phyloP scores from a whole-genome alignment of 2,888 invertebrate species.

The Conistra vaccinii region DNA sequence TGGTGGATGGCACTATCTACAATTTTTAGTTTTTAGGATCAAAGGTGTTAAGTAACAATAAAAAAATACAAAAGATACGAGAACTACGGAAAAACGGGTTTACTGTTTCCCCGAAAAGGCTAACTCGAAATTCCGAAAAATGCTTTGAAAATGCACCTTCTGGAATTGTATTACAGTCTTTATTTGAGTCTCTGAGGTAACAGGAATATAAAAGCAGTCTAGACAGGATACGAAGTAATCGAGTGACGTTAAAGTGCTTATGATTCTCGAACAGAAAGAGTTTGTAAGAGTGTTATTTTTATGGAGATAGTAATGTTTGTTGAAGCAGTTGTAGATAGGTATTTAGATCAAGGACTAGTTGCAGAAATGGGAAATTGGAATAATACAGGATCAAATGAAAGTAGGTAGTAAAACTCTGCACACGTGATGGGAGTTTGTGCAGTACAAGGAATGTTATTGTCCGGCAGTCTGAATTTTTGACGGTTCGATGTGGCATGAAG shows the following conservation, averaged over 20 bases:
- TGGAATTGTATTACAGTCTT: conserved; percentile 14
- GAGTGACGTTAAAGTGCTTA: conserved; percentile 11
- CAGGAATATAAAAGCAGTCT: conserved; percentile 54
- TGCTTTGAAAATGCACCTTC: conserved; percentile 15
- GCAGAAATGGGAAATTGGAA: no score
- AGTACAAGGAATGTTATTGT: no score
- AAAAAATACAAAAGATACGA: not conserved
- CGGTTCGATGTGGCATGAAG: no score
- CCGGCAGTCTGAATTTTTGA: no score
- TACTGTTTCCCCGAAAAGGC: not conserved
- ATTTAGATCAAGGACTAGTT: no score
- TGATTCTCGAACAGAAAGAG: conserved; percentile 18
- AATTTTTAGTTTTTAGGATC: not conserved
- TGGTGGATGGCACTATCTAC: not conserved
- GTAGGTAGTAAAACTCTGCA: no score
- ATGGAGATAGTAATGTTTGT: conserved; percentile 3
- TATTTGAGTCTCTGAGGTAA: conserved; percentile 19
- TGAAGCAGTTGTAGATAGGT: not conserved
- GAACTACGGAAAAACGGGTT: not conserved
- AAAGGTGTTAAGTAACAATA: not conserved
- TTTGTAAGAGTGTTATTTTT: not conserved
- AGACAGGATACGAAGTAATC: conserved; percentile 55
- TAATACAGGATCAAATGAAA: no score
- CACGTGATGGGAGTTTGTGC: no score
- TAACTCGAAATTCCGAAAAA: conserved; percentile 13